A percentile compares a stretch with the other conserved stretches of the same genome.
These are phyloP conservation scores for Eurois occulta DNA, from an alignment of 2,888 invertebrate species.

Conservation along the genomic window DNA sequence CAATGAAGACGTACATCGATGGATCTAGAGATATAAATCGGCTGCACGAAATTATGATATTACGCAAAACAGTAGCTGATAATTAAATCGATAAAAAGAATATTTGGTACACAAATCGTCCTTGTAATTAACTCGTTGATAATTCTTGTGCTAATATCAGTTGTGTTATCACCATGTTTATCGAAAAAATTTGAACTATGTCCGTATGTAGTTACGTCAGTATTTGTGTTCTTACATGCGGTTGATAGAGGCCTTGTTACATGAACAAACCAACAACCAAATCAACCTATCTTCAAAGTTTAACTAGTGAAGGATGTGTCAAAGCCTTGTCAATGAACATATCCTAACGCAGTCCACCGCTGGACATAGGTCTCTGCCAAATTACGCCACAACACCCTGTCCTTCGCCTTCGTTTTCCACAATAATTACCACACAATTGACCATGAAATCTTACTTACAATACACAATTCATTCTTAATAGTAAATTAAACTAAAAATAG, in stretches of 20 bases:
- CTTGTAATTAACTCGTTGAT: slow-evolving; percentile 48
- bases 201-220: background rate
- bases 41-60: background rate
- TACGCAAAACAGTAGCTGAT: slow-evolving; percentile 17
- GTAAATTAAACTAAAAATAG: background rate
- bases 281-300: background rate
- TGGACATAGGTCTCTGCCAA: background rate
- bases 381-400: background rate
- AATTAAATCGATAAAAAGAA: slow-evolving; percentile 6
- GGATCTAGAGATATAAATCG: background rate
- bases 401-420: background rate
- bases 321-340: background rate
- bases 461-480: slow-evolving; percentile 7
- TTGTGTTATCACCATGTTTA: slow-evolving; percentile 45
- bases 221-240: slow-evolving; percentile 2
- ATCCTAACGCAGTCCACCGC: background rate
- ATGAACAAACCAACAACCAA: too few species aligned
- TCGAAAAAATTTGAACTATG: slow-evolving; percentile 13
- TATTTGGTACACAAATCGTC: slow-evolving; percentile 1
- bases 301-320: background rate
- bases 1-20: background rate
- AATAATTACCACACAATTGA: background rate
- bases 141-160: slow-evolving; percentile 35
- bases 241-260: background rate
- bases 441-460: slow-evolving; percentile 19